Base-by-base conservation (phyloP, 2,797 vertebrate species). In the Protonibea diacanthus region DNA sequence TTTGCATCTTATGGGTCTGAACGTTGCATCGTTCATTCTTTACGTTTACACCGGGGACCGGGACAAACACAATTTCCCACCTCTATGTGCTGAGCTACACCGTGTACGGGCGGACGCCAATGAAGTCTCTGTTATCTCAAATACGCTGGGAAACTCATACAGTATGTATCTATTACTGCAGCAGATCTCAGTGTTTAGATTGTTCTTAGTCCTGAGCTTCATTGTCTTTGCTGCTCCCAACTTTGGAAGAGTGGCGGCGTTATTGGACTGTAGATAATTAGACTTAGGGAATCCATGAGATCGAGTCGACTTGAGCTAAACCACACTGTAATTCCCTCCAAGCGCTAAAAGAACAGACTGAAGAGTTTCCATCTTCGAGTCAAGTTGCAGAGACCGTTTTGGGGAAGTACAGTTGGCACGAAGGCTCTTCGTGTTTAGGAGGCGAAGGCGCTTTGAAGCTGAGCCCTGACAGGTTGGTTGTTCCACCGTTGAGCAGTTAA, bases 401-500 rank as follows among this genome's bases (percentile, higher is more conserved):
- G 33, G 53, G 72, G 58, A 71, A 42, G 18, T 49, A 18, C 73
- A 65, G 66, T 23, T 47, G 51, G 74, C 74, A 63, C 74, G 73
- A 66, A 80, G 73, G 70, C 65, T 60, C 0, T 9, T 7, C 11
- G 4, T 78, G 74, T 80, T 82, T 73, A 73, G n/a, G n/a, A n/a
- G n/a, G n/a, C 76, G 48, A 60, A 42, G 49, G 27, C 2, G n/a
- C 69, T 82, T 84, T 82, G 82, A 84, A 77, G 79, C 65, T 44
- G 21, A 74, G 69, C 20, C 29, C 20, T 67, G 72, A 77, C 76
- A 70, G 63, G 74, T 77, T 55, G 68, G 76, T 76, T 82, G 62
- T 76, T 82, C 71, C 72, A 72, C 56, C 2, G 38, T 33, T 42
- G 71, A 75, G 71, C 23, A 48, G 51, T 70, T 70, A 52, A 79